Conservation (phyloP, 2,797 vertebrate species). For the Phrynocephalus vlangalii region DNA sequence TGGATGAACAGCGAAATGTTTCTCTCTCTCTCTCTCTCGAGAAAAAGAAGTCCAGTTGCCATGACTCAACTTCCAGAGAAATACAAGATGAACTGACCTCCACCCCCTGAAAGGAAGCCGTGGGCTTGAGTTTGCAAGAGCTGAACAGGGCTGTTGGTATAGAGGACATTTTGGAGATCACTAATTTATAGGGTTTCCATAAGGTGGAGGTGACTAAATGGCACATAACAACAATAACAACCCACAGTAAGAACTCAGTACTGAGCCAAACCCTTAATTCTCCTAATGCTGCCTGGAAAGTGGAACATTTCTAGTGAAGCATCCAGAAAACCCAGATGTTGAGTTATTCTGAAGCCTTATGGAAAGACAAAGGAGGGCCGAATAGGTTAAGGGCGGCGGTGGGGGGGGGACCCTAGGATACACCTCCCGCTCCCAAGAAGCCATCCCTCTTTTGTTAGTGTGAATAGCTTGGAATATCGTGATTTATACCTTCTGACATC, state of each 20-base stretch:
- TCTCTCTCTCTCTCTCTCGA: no score
- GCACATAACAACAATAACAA: no score
- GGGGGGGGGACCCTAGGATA: not conserved
- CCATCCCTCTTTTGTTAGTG: not conserved
- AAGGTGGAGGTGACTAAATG: no score
- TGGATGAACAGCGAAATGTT: no score
- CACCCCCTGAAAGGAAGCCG: no score
- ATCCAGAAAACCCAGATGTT: not conserved
- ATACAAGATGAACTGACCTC: no score
- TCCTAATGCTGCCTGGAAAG: not conserved
- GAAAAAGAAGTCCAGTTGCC: no score
- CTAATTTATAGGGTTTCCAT: no score
- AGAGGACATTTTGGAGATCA: no score
- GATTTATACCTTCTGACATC: conserved; percentile 17
- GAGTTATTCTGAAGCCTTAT: not conserved
- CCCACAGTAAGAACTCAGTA: not conserved
- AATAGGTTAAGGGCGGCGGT: not conserved
- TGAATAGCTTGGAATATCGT: conserved; percentile 11
- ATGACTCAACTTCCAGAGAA: no score
- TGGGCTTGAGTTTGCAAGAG: no score
- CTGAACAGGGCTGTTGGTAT: no score
- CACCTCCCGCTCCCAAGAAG: not conserved
- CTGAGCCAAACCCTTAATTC: not conserved
- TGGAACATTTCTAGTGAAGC: not conserved
- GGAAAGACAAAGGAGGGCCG: conserved; percentile 15